Base-by-base conservation (phyloP, 2,113 vertebrate genomes). In the Etheostoma cragini region DNA sequence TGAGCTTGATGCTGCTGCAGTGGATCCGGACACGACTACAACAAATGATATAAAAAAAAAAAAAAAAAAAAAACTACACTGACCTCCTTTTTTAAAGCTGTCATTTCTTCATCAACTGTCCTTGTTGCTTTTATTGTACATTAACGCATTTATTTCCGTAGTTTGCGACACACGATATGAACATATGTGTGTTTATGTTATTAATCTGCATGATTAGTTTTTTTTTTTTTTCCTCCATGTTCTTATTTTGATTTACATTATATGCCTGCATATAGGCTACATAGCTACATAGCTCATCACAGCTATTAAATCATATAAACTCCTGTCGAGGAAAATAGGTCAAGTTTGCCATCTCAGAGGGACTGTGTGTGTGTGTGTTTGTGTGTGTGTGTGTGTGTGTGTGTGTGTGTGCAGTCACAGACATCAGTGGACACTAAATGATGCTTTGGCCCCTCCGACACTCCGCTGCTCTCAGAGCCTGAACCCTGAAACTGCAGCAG, bases 271-370 rank as follows among this genome's bases (percentile, higher is more conserved):
- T 62, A 4, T 21, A 24, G 22, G 46, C 68, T 42, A 61, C 33
- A 50, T 13, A 76, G 46, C 68, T 42, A 61, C 33, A 50, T 13
- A 76, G 62, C 38, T 78, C 49, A 63, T 24, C 47, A 53, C 10
- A 61, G 45, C 54, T 24, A 62, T 47, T 14, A 16, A 70, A 53
- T 52, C 68, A 71, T 45, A 62, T 33, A 77, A 14, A 60, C 57
- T 70, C 14, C 1, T 65, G 49, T 86, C 12, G n/a, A 49, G 57
- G 80, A 85, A 93, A 91, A 80, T 93, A 85, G 92, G 92, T 93
- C 93, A 93, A 68, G 64, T 81, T 53, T 72, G 64, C 56, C 63
- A 63, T 75, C 83, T 64, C 49, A 0, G 52, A 75, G 81, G 82
- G 67, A n/a, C 26, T 72, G 8, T 73, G 46, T 76, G 67, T 72